Percentiles rank a stretch among this genome's conserved stretches.
Conservation (phyloP, 1,140 invertebrate species). For the Piezodorus guildinii region DNA sequence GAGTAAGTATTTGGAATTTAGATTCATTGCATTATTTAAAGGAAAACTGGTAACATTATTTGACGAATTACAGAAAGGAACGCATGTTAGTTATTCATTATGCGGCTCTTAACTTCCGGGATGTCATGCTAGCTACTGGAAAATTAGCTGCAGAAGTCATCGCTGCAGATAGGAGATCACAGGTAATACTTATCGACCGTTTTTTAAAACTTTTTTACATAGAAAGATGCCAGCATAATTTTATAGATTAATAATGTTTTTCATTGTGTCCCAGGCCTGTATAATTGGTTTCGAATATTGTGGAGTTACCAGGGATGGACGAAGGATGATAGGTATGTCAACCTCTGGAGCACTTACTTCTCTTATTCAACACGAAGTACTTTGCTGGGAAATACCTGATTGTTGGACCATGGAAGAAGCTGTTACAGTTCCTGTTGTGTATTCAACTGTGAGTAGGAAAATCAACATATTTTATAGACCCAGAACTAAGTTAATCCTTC, state of each 20-base stretch:
- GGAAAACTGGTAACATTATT: not conserved
- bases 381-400: slow-evolving; percentile 69
- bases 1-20: slow-evolving; percentile 33
- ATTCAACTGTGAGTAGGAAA: slow-evolving; percentile 50
- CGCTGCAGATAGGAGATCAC: slow-evolving; percentile 32
- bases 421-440: slow-evolving; percentile 75
- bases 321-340: slow-evolving; percentile 59
- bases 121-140: slow-evolving; percentile 65
- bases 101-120: slow-evolving; percentile 60
- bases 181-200: too few relatives aligned
- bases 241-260: not conserved
- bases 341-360: slow-evolving; percentile 46
- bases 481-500: too few relatives aligned
- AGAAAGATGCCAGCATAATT: too few relatives aligned
- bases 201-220: too few relatives aligned
- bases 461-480: not conserved
- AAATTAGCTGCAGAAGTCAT: slow-evolving; percentile 52
- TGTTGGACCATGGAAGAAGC: slow-evolving; percentile 76
- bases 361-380: slow-evolving; percentile 41
- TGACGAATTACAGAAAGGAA: not conserved
- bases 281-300: slow-evolving; percentile 62
- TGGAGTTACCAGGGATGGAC: slow-evolving; percentile 42
- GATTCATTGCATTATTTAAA: slow-evolving; percentile 22
- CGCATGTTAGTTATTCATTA: slow-evolving; percentile 39
- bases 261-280: slow-evolving; percentile 36